A percentile compares a stretch with the other conserved stretches of the same genome.
Conservation (phyloP, 2,797 vertebrate species). For the Calcarius lapponicus region DNA sequence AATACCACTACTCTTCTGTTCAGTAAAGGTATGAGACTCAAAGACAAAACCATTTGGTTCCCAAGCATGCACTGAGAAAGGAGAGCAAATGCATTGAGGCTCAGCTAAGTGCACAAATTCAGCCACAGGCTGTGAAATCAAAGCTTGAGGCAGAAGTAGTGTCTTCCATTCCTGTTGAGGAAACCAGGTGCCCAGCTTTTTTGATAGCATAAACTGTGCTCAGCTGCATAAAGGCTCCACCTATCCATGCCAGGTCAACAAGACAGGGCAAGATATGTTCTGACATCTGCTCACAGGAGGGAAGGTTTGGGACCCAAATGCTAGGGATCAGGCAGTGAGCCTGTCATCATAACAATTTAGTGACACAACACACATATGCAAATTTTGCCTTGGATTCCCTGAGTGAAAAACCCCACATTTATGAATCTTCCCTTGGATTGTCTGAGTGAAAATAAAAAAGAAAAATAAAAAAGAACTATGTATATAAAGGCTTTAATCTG, state of each 20-base stretch:
- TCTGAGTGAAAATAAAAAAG: background rate
- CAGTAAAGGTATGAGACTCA: background rate
- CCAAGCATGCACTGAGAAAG: background rate
- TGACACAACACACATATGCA: background rate
- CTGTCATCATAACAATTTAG: background rate
- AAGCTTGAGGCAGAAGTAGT: background rate
- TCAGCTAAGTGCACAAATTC: background rate
- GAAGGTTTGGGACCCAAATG: background rate
- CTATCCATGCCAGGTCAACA: background rate
- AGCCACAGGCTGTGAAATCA: fast-evolving
- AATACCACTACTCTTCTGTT: background rate
- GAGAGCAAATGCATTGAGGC: fast-evolving
- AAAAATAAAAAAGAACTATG: no score
- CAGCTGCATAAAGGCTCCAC: background rate
- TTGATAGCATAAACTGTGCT: no score
- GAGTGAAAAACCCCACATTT: background rate
- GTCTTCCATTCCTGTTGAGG: background rate
- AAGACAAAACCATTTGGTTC: background rate
- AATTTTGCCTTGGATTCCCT: background rate
- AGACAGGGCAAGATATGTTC: background rate
- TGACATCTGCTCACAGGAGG: fast-evolving
- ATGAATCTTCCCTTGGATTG: background rate
- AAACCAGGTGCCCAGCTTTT: fast-evolving
- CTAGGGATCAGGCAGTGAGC: fast-evolving
- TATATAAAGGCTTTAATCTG: background rate